Percentiles rank a stretch among this genome's conserved stretches.
phyloP scores from a whole-genome alignment of 2,797 vertebrate genomes.

The Pipistrellus pygmaeus region DNA sequence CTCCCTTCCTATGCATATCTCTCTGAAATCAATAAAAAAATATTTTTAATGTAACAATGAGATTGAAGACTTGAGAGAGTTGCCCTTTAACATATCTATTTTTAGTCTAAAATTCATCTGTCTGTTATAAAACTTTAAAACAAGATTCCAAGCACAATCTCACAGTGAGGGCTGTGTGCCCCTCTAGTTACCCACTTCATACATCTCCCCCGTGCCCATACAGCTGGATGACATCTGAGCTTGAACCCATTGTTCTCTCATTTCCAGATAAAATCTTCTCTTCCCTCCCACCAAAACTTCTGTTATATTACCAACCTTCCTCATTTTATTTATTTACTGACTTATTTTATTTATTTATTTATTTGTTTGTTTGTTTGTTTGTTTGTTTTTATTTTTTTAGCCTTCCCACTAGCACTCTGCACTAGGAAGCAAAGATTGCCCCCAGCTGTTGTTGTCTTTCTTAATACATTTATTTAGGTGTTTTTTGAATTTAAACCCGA shows the following conservation, averaged over 20 bases:
- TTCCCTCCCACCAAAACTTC: neutral
- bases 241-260: neutral
- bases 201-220: rapidly evolving
- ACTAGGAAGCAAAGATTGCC: neutral
- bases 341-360: neutral
- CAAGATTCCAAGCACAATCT: neutral
- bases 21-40: no score
- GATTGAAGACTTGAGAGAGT: neutral
- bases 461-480: neutral
- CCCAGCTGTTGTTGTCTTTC: neutral
- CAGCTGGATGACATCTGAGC: neutral
- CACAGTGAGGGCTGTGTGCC: neutral
- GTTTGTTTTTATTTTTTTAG: neutral
- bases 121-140: neutral
- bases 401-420: neutral
- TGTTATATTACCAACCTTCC: neutral
- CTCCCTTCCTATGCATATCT: no score
- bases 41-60: neutral
- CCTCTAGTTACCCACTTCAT: neutral
- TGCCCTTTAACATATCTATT: neutral
- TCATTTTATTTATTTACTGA: neutral
- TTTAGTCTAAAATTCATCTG: neutral
- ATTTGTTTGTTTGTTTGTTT: no score
- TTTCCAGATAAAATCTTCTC: neutral
- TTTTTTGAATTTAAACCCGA: neutral